A percentile compares a stretch with the other conserved stretches of the same genome.
These are phyloP conservation scores for Campylomormyrus numenius DNA, from an alignment of 2,113 vertebrate species.

Conservation along the genomic window DNA sequence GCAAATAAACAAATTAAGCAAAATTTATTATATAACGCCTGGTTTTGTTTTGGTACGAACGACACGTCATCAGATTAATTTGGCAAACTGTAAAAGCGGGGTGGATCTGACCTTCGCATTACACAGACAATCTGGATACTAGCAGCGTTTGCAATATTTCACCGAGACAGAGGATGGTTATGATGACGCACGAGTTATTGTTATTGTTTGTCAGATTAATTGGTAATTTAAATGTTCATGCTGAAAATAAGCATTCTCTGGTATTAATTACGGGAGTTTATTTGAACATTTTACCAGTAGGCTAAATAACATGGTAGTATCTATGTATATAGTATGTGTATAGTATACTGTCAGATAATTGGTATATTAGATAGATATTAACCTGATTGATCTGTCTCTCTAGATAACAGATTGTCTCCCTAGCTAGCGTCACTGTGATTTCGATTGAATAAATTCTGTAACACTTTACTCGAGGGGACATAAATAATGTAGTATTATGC, in stretches of 20 bases:
- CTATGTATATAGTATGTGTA: not conserved
- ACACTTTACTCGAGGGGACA: not conserved
- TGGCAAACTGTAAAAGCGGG: not conserved
- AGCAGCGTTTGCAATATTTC: not conserved
- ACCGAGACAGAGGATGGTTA: not conserved
- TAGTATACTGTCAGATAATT: not conserved
- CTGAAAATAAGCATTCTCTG: not conserved
- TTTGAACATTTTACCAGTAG: not conserved
- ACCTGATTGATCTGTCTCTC: not conserved
- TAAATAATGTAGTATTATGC: no score
- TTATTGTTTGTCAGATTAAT: not conserved
- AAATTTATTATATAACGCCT: not conserved
- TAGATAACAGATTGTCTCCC: not conserved
- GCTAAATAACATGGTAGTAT: no score
- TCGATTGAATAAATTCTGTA: not conserved
- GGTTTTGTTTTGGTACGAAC: not conserved
- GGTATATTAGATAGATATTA: not conserved
- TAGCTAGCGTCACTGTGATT: not conserved
- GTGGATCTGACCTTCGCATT: not conserved
- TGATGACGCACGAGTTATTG: not conserved
- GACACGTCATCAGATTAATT: not conserved
- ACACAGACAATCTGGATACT: not conserved
- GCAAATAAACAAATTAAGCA: not conserved
- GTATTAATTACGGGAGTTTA: not conserved
- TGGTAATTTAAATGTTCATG: not conserved